Base-by-base conservation (phyloP, 2,113 vertebrate genomes). In the Rana temporaria region DNA sequence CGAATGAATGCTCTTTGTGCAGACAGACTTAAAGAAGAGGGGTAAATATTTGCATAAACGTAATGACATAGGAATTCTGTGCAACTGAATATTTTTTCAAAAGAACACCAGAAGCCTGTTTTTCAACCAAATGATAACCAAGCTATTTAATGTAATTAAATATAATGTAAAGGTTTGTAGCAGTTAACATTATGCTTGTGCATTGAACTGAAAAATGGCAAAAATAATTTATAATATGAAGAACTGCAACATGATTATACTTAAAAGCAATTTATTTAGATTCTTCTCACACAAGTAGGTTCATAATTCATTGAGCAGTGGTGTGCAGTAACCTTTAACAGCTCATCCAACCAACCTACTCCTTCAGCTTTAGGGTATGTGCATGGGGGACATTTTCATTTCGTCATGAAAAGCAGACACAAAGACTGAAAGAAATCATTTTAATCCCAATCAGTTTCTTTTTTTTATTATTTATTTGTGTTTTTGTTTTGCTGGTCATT, bases 191-290 rank as follows among this genome's bases (percentile, higher is more conserved):
- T 62, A 52, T 63, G 26, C 72, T 14, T 77, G 60, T 64, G 74
- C 59, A 64, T 65, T 77, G n/a, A 65, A 77, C 38, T 76, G 73
- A 77, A 64, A 63, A 65, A 76, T 52, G 20, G 59, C 59, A 64
- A 76, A 48, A 77, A 65, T 77, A 52, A 77, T 77, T 48, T 63
- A 76, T 76, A 74, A 74, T 76, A 63, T 18, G 26, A 52, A 64
- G 74, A 64, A 64, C 38, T 63, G 20, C 74, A 63, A 77, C 64
- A 38, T 77, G 60, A 77, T 64, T 63, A 52, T 63, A 26, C 38
- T 77, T 56, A 12, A 24, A 63, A 77, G 59, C 74, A 77, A 77
- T 77, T 63, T 77, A 77, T 77, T 48, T 77, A 77, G 64, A 65
- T 77, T 59, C n/a, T 18, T 20, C 38, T 77, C 16, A 26, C 48